phyloP scores from a whole-genome alignment of 2,888 invertebrate species.

The Drosophila maculinotata region DNA sequence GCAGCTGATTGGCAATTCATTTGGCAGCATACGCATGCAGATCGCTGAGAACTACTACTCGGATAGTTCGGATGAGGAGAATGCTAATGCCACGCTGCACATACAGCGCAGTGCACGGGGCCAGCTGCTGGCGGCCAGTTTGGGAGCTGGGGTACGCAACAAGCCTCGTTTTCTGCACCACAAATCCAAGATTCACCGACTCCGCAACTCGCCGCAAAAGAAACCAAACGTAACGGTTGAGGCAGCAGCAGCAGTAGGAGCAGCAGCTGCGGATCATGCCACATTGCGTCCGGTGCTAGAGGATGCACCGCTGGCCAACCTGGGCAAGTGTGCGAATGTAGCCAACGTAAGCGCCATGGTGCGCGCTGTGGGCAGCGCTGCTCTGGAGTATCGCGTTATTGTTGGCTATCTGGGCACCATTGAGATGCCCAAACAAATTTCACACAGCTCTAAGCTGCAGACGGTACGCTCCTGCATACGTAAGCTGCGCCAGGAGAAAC shows the following conservation, averaged over 20 bases:
- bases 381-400: conserved; percentile 92
- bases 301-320: conserved; percentile 71
- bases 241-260: conserved; percentile 7
- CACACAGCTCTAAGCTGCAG: conserved; percentile 90
- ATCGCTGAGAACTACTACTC: conserved; percentile 95
- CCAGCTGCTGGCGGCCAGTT: conserved; percentile 59
- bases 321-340: conserved; percentile 81
- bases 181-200: conserved; percentile 86
- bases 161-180: conserved; percentile 85
- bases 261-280: conserved; percentile 49
- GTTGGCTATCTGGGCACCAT: conserved; percentile 98
- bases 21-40: conserved; percentile 92
- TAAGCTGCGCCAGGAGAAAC: conserved; percentile 94
- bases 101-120: conserved; percentile 58
- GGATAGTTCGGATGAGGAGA: conserved; percentile 93
- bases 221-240: conserved; percentile 58
- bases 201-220: conserved; percentile 88
- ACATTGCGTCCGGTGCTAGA: conserved; percentile 80
- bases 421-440: conserved; percentile 95
- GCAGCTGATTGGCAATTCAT: conserved; percentile 93
- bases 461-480: conserved; percentile 95
- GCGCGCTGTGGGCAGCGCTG: conserved; percentile 81
- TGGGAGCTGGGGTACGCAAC: conserved; percentile 66
- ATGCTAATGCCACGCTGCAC: conserved; percentile 83
- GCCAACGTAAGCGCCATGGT: conserved; percentile 85